Base-by-base conservation (phyloP, 1,140 invertebrate genomes). In the Mycetomoellerius zeteki region DNA sequence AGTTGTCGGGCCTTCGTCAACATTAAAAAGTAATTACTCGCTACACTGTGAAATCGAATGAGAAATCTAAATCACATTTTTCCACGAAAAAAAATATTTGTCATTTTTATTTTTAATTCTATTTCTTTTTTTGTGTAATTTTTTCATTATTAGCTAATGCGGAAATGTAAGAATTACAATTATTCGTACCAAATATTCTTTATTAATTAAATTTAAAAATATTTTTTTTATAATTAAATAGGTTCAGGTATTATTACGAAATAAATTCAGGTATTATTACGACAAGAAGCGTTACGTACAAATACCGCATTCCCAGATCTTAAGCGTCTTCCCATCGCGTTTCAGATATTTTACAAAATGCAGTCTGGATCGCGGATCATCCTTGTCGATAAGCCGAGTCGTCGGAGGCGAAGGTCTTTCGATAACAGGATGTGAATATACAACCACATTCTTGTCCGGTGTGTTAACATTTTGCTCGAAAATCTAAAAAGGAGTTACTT, bases 281-380 rank as follows among this genome's bases (percentile, higher is more conserved):
- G 86, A 58, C 37, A 69, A 58, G 30, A 78, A 85, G 0, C 8
- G 52, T 88, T 78, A 96, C 96, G 96, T 93, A 97, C 97, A 97
- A 87, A 97, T 96, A 84, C 96, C 96, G 92, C 96, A 97, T 92
- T 97, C 96, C 96, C 96, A 97, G 16, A 97, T 95, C 92, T 97
- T 97, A 30, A 96, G 94, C 4, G 96, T 96, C 30, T 96, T 95
- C 16, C 96, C 96, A 52, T 97, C 96, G 24, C 96, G 94, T 88
- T 97, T 97, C 8, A 97, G 93, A 88, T 96, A 97, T 88, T 97
- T 97, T 0, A 97, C 96, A 88, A 96, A 97, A 91, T 97, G 97
- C 47, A 96, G 88, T 67, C 95, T 93, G 65, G 95, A 96, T 86
- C 95, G 91, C 0, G 95, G 95, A 91, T 96, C 96, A 84, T 96